These are phyloP conservation scores for Vidua chalybeata DNA, from an alignment of 2,113 vertebrate genomes.

Conservation along the genomic window DNA sequence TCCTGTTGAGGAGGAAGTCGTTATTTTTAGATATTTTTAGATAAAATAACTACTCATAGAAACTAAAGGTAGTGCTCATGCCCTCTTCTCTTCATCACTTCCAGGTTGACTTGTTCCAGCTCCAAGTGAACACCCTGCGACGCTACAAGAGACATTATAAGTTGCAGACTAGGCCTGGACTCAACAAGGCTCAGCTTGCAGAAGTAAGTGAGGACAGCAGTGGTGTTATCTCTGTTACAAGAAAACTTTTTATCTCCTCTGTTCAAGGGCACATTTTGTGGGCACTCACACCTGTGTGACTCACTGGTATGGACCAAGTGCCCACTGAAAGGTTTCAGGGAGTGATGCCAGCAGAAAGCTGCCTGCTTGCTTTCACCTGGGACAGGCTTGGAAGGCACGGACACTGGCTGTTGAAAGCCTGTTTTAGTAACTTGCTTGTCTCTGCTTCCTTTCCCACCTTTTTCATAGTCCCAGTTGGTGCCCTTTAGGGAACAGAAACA, in stretches of 20 bases:
- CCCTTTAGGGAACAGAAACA: background rate
- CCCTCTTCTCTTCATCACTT: constrained; percentile 3
- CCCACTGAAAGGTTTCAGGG: background rate
- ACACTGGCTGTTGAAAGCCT: background rate
- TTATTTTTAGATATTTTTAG: background rate
- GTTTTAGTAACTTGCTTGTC: background rate
- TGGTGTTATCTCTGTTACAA: background rate
- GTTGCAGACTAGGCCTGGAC: constrained; percentile 93
- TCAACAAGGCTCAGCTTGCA: constrained; percentile 98
- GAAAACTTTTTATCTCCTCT: background rate
- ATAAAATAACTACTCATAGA: background rate
- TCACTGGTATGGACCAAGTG: accelerated
- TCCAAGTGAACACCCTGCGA: constrained; percentile 95
- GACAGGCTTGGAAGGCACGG: background rate
- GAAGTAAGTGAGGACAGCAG: constrained; percentile 79
- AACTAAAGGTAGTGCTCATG: background rate
- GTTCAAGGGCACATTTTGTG: background rate
- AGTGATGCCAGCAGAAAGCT: background rate
- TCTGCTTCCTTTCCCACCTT: background rate
- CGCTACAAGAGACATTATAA: constrained; percentile 99
- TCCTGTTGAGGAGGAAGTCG: background rate
- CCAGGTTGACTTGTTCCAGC: constrained; percentile 97
- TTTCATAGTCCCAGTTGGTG: accelerated
- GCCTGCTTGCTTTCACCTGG: background rate
- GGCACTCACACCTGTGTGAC: background rate